Base-by-base conservation (phyloP, 2,888 invertebrate genomes). In the Eurytoma adleriae region DNA sequence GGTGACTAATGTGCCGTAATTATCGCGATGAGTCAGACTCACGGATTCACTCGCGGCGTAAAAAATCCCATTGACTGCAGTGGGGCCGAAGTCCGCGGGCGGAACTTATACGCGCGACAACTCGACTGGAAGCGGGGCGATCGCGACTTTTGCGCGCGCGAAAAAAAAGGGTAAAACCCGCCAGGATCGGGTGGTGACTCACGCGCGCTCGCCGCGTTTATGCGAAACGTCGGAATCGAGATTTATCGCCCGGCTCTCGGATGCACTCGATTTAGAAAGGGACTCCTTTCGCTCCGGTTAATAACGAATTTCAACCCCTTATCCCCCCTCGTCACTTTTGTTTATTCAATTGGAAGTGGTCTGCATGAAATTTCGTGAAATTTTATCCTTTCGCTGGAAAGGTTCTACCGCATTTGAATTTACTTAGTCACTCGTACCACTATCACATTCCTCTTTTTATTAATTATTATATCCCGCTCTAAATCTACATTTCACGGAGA, bases 1-100 rank as follows among this genome's bases (percentile, higher is more conserved):
- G 54, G 68, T 73, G 78, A 73, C 68, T 73, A 72, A 78, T 40
- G 78, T 68, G 48, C 50, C 61, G 27, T 78, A 67, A 78, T 78
- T 72, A 78, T 78, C 78, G 72, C 27, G n/a, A 12, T 18, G 27
- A 30, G 56, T 20, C 13, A 16, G 77, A 78, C 52, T 78, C 71
- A 78, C 66, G 48, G 18, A 71, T 69, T 50, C 54, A 30, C 30
- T 48, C 52, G 16, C 52, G 16, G 7, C 50, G 59, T 64, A 64
- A 73, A 30, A 69, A 69, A 62, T 54, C 69, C 62, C 76, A 20
- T 54, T 62, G 76, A 76, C 30, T 68, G 67, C 24, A 20, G 16
- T 4, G 54, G 16, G 16, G 54, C 54, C 54, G 24, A 2, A 24
- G 24, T 24, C 24, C 24, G 54, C 54, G 54, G 14, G 54, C 64